Percentiles rank a stretch among this genome's conserved stretches.
phyloP scores from a whole-genome alignment of 2,113 vertebrate genomes.

The Hyperopisus bebe region DNA sequence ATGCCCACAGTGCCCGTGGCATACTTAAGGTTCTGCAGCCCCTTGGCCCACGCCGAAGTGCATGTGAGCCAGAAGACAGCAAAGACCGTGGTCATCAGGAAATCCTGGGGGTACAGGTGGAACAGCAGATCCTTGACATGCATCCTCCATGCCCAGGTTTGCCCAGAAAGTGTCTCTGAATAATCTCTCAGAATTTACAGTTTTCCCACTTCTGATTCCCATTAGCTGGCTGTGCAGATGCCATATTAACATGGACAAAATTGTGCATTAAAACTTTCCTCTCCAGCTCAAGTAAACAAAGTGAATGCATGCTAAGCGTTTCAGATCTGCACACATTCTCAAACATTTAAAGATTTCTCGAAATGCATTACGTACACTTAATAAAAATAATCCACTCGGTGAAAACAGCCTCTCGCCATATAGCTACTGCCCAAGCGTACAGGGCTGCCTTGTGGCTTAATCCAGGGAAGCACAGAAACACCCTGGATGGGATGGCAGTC shows the following conservation, averaged over 20 bases:
- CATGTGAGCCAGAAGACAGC: conserved; percentile 85
- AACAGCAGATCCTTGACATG: neutral
- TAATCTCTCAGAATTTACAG: neutral
- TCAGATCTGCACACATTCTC: neutral
- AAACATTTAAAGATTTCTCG: neutral
- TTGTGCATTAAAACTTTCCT: neutral
- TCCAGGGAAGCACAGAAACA: neutral
- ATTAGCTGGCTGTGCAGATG: neutral
- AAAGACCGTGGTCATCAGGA: conserved; percentile 63
- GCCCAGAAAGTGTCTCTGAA: neutral
- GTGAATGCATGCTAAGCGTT: neutral
- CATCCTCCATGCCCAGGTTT: neutral
- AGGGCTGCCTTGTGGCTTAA: neutral
- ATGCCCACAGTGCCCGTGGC: conserved; percentile 58
- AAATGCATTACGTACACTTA: neutral
- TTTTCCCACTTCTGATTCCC: neutral
- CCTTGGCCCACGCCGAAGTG: conserved; percentile 82
- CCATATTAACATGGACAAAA: neutral
- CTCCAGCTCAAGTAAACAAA: neutral
- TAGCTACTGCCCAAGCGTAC: neutral
- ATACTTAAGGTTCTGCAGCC: conserved; percentile 77
- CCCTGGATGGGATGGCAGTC: neutral
- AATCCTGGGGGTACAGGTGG: conserved; percentile 63
- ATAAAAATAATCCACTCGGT: neutral
- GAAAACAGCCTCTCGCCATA: neutral